phyloP scores from a whole-genome alignment of 2,797 vertebrate species.

The Anguilla pacifica region DNA sequence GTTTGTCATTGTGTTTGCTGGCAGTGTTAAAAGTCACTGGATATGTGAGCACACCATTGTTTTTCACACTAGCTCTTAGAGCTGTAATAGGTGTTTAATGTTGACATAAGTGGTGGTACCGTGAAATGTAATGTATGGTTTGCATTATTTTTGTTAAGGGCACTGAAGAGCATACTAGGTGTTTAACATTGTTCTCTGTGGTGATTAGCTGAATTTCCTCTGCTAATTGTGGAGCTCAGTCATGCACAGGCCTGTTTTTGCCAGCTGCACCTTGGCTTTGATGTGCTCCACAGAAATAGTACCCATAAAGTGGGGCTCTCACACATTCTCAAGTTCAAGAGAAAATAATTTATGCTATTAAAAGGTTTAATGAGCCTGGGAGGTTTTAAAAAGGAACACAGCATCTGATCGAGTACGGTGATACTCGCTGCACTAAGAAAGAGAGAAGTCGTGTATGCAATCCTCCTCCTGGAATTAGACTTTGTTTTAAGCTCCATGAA shows the following conservation, averaged over 20 bases:
- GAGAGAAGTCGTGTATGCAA: not conserved
- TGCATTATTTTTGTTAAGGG: not conserved
- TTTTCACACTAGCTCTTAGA: not conserved
- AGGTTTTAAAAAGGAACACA: conserved; percentile 47
- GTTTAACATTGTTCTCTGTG: conserved; percentile 20
- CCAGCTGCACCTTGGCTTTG: conserved; percentile 59
- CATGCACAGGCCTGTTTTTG: conserved; percentile 62
- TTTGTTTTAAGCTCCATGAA: not conserved
- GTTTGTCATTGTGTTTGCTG: not conserved
- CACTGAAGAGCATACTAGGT: not conserved
- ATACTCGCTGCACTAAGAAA: not conserved
- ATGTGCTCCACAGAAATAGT: conserved; percentile 60
- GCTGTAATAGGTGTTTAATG: not conserved
- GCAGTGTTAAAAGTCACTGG: not conserved
- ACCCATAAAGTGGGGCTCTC: conserved; percentile 46
- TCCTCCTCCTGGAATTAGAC: not conserved
- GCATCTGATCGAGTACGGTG: conserved; percentile 62
- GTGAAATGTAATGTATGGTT: not conserved
- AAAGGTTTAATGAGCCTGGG: conserved; percentile 58
- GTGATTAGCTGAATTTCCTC: conserved; percentile 52
- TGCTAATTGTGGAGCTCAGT: conserved; percentile 52
- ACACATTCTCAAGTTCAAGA: conserved; percentile 48
- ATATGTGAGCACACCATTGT: not conserved
- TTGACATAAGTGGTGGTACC: not conserved
- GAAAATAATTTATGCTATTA: conserved; percentile 47